Evolutionary conservation across 2,113 vertebrate species (phyloP), one percentile per base, ranked within the genome.

Genomic region (Ctenomys sociabilis): DNA sequence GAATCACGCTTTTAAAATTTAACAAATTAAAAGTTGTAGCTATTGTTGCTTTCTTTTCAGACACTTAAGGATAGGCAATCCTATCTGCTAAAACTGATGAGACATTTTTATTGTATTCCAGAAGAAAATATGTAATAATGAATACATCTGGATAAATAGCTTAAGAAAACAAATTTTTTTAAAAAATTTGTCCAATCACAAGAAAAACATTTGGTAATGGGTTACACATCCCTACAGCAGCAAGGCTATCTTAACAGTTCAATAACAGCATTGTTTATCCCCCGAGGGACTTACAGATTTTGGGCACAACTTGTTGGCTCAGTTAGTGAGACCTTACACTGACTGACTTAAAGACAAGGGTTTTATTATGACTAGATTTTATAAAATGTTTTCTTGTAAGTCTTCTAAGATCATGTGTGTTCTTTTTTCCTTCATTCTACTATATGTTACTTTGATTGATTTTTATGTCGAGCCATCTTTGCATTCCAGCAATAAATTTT

Each of bases 81-180:
- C 9, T 82, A 8, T 77, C 8, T 35, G 17, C 8, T 84, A 87
- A 85, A 43, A 88, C 57, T 84, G 40, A 82, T 92, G n/a, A 85
- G 93, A 93, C 90, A 96, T 66, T 96, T 37, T 2, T 88, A 52
- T 72, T 91, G n/a, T 68, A 81, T 94, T 96, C 85, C 21, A 70
- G 73, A 93, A 95, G n/a, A 90, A 96, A 89, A n/a, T 37, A 59
- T 61, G 90, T 77, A 61, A 37, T 75, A 68, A 81, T 3, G 91
- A 97, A 91, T 95, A 61, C 54, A 8, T 11, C 52, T 72, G 22
- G 28, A 57, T 90, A 88, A 66, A 81, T 96, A 78, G 59, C 94
- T 85, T 13, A 72, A n/a, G 43, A 93, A 57, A 57, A 57, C 88
- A 85, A 81, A 57, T 13, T 83, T n/a, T 63, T 61, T 45, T 21